Conservation (phyloP, 2,113 vertebrate genomes). For the Epinephelus lanceolatus region DNA sequence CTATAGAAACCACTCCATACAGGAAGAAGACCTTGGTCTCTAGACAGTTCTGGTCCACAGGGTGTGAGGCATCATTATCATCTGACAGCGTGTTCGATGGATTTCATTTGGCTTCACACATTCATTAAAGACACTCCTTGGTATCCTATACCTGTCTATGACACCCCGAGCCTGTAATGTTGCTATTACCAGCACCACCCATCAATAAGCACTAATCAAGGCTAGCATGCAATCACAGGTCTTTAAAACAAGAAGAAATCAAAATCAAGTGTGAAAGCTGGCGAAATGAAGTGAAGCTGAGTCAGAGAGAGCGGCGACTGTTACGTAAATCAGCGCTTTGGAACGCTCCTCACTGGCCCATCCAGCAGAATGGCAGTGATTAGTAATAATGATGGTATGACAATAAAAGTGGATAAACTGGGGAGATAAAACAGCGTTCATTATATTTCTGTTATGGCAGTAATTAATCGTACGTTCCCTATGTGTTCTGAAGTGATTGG, state of each 20-base stretch:
- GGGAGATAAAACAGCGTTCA: constrained; percentile 24
- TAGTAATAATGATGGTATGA: constrained; percentile 43
- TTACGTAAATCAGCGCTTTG: constrained; percentile 16
- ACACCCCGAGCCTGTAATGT: constrained; percentile 53
- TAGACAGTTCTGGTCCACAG: constrained; percentile 31
- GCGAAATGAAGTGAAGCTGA: constrained; percentile 41
- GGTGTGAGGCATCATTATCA: constrained; percentile 54
- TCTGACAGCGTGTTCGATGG: constrained; percentile 53
- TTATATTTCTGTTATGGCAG: constrained; percentile 36
- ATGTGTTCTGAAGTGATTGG: constrained; percentile 51
- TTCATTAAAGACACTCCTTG: constrained; percentile 45
- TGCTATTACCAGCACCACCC: constrained; percentile 54
- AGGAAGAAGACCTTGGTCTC: constrained; percentile 38
- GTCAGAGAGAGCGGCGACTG: background rate
- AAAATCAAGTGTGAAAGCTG: constrained; percentile 49
- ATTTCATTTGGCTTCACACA: constrained; percentile 54
- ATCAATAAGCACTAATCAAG: constrained; percentile 66
- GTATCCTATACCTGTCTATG: constrained; percentile 28
- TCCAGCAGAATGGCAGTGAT: constrained; percentile 58
- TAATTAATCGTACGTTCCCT: constrained; percentile 32
- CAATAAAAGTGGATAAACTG: constrained; percentile 34
- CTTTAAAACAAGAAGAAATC: constrained; percentile 66
- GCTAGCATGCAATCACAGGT: constrained; percentile 49
- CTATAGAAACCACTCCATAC: constrained; percentile 27
- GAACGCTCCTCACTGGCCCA: constrained; percentile 14